A percentile compares a stretch with the other conserved stretches of the same genome.
Evolutionary conservation across 2,888 invertebrate genomes (phyloP).

Genomic region (Strigamia transsilvanica): DNA sequence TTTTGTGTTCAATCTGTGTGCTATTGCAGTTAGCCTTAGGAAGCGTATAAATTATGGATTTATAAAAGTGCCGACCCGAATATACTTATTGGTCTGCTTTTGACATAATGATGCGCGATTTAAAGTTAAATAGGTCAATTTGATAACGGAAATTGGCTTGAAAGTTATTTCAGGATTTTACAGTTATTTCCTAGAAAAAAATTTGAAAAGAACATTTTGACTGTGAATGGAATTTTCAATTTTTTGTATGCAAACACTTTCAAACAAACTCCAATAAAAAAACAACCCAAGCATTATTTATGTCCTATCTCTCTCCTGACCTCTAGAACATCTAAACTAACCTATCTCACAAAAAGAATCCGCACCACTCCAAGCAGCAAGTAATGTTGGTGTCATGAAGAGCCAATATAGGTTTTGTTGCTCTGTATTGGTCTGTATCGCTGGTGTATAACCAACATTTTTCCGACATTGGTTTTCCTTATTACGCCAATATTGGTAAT

Average conservation of each 20-base stretch:
- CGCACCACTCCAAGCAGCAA: too few relatives aligned
- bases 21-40: background rate
- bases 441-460: too few relatives aligned
- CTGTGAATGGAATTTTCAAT: background rate
- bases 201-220: background rate
- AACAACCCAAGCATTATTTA: too few relatives aligned
- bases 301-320: too few relatives aligned
- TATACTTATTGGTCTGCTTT: background rate
- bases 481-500: too few relatives aligned
- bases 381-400: too few relatives aligned
- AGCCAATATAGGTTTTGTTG: too few relatives aligned
- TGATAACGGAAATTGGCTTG: background rate
- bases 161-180: background rate
- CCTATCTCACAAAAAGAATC: too few relatives aligned
- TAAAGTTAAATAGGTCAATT: constrained; percentile 30
- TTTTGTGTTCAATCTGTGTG: background rate
- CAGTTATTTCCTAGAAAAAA: background rate
- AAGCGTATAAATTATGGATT: constrained; percentile 35
- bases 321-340: too few relatives aligned
- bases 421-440: too few relatives aligned
- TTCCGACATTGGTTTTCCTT: too few relatives aligned
- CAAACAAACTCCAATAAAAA: background rate
- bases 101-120: constrained; percentile 28
- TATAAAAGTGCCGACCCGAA: background rate
- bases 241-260: background rate